Evolutionary conservation across 1,140 invertebrate species (phyloP), one percentile per base, ranked within the genome.

Genomic region (Drosophila pseudoananassae): DNA sequence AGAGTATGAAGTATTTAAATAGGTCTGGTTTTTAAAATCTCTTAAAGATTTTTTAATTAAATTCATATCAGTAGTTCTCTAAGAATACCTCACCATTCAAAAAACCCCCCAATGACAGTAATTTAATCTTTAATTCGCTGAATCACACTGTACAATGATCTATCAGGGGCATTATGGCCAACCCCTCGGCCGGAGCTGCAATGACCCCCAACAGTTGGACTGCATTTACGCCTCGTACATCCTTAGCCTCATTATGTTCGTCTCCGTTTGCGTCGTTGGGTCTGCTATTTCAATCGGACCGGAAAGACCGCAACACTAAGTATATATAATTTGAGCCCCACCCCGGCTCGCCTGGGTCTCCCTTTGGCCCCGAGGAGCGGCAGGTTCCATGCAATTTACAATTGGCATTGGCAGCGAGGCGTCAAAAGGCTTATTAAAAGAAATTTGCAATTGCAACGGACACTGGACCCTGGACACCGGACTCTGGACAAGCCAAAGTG

Each of bases 351-450:
- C 40, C 40, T 38, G 20, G 20, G 20, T 2, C 40, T 15, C 10
- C 23, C n/a, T 17, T 10, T 31, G 29, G 25, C 40, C 56, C 31
- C 23, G 20, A 59, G 12, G 53, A 46, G 43, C 40, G 14, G 58
- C 69, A 49, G 58, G 72, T 74, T 78, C 51, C 69, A 31, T 63
- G 74, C 75, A 76, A 83, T 81, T 81, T 76, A 76, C 78, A 81
- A 81, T 81, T 81, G 78, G 78, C 75, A 82, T 73, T 84, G 80
- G 80, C 76, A 84, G 76, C 80, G 78, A 89, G 80, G 84, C 84
- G 84, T 89, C 81, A 89, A 89, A 85, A 85, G 84, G 74, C 84
- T 89, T 89, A 89, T 89, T 89, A 89, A 89, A 89, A 89, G 84
- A 89, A 89, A 84, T 89, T 89, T 89, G 84, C 84, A 89, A 83